Evolutionary conservation across 2,797 vertebrate genomes (phyloP), one percentile per base, ranked within the genome.

Genomic region (Sebastes taczanowskii): DNA sequence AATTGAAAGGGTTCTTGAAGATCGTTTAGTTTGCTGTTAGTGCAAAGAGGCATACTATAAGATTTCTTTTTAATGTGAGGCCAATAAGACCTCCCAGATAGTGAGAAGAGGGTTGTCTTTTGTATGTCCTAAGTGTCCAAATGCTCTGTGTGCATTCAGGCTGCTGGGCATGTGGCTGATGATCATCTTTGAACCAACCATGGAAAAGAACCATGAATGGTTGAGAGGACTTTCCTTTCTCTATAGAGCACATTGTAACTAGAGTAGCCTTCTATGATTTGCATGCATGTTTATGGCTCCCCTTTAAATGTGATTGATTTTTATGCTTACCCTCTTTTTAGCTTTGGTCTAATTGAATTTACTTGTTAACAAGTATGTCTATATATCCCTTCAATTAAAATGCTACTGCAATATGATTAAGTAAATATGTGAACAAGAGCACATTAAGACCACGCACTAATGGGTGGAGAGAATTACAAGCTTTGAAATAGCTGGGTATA

Each of bases 341-440:
- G 71, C 67, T 76, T 52, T 23, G 6, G 18, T 66, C 70, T 82
- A 84, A 92, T 88, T 87, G 69, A 86, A 89, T 91, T 86, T 84
- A 76, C 86, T 80, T 86, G 86, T 89, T 84, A 89, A 89, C 86
- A 85, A 80, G 65, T 29, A 20, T 56, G 49, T 78, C 76, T 78
- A 20, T 71, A 80, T 84, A 87, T 71, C 38, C 38, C n/a, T 34
- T 71, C 67, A 58, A 90, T 92, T 91, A 88, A 87, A 86, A 87
- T 34, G 52, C 71, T 65, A 78, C 81, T 64, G 66, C 32, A 68
- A 29, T 65, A 81, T 89, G 86, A 91, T 88, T 69, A 85, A 87
- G 84, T 91, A 88, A 92, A 90, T 75, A 79, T 85, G 79, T 86
- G 84, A 91, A 89, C 82, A 82, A 78, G 77, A 77, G 84, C 55